These are phyloP conservation scores for Papilio demoleus DNA, from an alignment of 2,888 invertebrate species.

Conservation along the genomic window DNA sequence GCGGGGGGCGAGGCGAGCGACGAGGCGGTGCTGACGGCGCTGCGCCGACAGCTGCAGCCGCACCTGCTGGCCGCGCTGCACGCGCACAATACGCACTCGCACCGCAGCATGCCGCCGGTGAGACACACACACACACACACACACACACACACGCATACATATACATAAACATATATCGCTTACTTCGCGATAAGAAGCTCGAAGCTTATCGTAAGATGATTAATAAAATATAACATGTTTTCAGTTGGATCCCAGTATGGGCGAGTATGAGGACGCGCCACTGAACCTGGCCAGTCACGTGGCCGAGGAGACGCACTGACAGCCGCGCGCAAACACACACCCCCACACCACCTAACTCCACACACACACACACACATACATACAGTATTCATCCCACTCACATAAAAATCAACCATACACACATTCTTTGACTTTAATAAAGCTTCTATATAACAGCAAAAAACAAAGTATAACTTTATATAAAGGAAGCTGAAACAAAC, in stretches of 20 bases:
- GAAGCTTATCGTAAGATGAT: not conserved
- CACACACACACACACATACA: not conserved
- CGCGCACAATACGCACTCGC: slow-evolving; percentile 83
- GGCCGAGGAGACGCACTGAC: slow-evolving; percentile 12
- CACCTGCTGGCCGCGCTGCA: slow-evolving; percentile 86
- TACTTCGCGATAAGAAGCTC: no score
- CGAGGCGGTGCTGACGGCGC: slow-evolving; percentile 87
- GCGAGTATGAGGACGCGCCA: slow-evolving; percentile 78
- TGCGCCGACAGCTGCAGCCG: slow-evolving; percentile 88
- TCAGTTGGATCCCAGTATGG: slow-evolving; percentile 71
- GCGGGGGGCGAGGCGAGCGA: slow-evolving; percentile 78
- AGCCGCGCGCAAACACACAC: slow-evolving; percentile 80
- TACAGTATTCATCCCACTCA: not conserved
- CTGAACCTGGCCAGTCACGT: slow-evolving; percentile 5
- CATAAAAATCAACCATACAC: not conserved
- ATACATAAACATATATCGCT: no score
- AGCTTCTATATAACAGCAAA: not conserved
- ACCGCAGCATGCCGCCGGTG: slow-evolving; percentile 54
- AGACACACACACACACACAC: slow-evolving; percentile 83
- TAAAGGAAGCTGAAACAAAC: no score
- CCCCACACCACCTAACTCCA: slow-evolving; percentile 39
- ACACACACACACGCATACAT: no score
- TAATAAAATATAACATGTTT: slow-evolving; percentile 18
- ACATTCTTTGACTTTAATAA: no score
- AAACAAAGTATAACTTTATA: not conserved